Evolutionary conservation across 2,797 vertebrate species (phyloP).

Genomic region (Alcedo atthis): DNA sequence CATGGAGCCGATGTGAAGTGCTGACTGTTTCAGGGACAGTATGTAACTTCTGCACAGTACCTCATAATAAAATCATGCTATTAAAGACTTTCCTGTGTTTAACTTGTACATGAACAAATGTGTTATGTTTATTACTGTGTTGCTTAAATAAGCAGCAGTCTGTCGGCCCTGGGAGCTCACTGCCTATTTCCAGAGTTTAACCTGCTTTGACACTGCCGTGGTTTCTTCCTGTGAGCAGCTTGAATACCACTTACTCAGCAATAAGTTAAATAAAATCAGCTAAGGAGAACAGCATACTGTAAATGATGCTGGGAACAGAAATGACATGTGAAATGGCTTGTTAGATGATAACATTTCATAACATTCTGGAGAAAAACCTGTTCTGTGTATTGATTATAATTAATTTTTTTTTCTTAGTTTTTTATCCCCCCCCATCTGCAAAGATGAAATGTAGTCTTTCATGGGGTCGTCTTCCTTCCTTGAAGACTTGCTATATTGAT

Average conservation of each 20-base stretch:
- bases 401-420: not conserved
- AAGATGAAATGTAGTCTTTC: constrained; percentile 53
- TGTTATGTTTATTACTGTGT: not conserved
- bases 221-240: constrained; percentile 41
- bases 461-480: constrained; percentile 40
- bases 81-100: not conserved
- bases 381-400: constrained; percentile 60
- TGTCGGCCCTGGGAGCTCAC: not conserved
- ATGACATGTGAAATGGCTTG: constrained; percentile 52
- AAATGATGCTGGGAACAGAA: constrained; percentile 35
- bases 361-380: constrained; percentile 51
- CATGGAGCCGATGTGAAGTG: not conserved
- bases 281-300: not conserved
- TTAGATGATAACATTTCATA: constrained; percentile 60
- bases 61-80: not conserved
- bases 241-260: constrained; percentile 60
- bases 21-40: not conserved
- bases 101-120: not conserved
- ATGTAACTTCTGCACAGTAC: not conserved
- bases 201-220: constrained; percentile 19
- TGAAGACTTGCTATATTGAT: constrained; percentile 65
- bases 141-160: constrained; percentile 2
- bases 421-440: not conserved
- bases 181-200: constrained; percentile 34
- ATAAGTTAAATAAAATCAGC: constrained; percentile 22